These are phyloP conservation scores for Pseudomyrmex dendroicus DNA, from an alignment of 1,140 invertebrate genomes.

Conservation along the genomic window DNA sequence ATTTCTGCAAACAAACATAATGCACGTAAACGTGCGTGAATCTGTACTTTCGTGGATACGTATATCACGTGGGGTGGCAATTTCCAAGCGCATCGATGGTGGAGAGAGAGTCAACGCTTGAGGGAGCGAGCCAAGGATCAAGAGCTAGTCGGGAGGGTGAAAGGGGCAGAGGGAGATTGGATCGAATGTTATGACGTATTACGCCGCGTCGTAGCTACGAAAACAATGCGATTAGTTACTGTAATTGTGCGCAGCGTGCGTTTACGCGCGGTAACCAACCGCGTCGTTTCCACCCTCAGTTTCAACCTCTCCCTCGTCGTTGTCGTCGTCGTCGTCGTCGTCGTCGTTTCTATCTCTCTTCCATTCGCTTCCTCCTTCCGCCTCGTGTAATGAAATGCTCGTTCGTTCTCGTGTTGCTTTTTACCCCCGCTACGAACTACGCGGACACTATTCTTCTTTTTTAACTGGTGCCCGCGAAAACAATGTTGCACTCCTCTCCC, in stretches of 20 bases:
- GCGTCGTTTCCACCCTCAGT: conserved; percentile 48
- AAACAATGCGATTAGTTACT: conserved; percentile 80
- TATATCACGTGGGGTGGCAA: conserved; percentile 70
- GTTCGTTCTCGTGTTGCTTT: conserved; percentile 66
- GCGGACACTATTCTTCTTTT: conserved; percentile 55
- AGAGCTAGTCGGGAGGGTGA: conserved; percentile 22
- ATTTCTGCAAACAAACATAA: conserved; percentile 43
- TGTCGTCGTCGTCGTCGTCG: too few species aligned
- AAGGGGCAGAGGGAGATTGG: background rate
- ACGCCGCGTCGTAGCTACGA: conserved; percentile 75
- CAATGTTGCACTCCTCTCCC: conserved; percentile 42
- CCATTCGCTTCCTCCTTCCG: conserved; percentile 14
- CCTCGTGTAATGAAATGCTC: conserved; percentile 67
- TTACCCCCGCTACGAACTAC: conserved; percentile 46
- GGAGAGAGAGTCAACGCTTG: conserved; percentile 21
- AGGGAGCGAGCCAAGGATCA: conserved; percentile 64
- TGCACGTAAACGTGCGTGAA: conserved; percentile 68
- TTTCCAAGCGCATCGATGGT: conserved; percentile 65
- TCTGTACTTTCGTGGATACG: conserved; percentile 67
- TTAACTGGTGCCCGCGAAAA: conserved; percentile 31
- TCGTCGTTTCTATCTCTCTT: conserved; percentile 5
- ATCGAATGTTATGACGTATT: conserved; percentile 77
- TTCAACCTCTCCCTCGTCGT: background rate
- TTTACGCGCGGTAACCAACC: conserved; percentile 68
- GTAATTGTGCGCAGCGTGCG: conserved; percentile 74